Conservation (phyloP, 2,888 invertebrate genomes). For the Terebella lapidaria region DNA sequence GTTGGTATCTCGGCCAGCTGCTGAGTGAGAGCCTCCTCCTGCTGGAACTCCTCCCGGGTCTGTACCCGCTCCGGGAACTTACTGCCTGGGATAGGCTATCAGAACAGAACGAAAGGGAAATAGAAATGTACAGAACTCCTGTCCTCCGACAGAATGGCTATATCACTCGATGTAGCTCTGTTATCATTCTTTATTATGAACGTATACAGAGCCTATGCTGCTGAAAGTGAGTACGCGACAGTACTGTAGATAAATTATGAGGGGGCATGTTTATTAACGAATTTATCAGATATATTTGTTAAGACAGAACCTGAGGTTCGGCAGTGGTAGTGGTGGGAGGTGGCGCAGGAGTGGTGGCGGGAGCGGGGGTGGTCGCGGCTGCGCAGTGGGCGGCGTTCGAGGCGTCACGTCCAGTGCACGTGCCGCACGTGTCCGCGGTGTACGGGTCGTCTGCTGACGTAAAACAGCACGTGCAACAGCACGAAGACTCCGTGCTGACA, state of each 20-base stretch:
- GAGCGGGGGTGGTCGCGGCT: neutral
- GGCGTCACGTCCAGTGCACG: neutral
- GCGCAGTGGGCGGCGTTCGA: neutral
- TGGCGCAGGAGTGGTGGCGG: neutral
- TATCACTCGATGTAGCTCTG: too few species aligned
- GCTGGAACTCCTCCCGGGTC: conserved; percentile 5
- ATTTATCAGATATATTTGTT: too few species aligned
- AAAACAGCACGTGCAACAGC: neutral
- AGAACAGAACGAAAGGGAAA: too few species aligned
- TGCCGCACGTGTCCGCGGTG: neutral
- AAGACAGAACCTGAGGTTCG: too few species aligned
- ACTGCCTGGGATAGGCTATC: conserved; percentile 1
- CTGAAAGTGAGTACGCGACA: too few species aligned
- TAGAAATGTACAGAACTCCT: too few species aligned
- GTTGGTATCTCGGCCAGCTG: conserved; percentile 10
- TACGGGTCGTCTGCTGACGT: neutral
- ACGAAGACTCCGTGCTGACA: too few species aligned
- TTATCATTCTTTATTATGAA: too few species aligned
- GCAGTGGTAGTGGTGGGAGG: conserved; percentile 1
- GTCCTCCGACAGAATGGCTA: too few species aligned
- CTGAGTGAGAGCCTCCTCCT: conserved; percentile 16
- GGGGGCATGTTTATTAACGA: too few species aligned
- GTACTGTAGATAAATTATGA: too few species aligned
- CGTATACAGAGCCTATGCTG: too few species aligned
- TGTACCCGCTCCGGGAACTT: neutral